A percentile compares a stretch with the other conserved stretches of the same genome.
These are phyloP conservation scores for Mimas tiliae DNA, from an alignment of 2,888 invertebrate species.

Conservation along the genomic window DNA sequence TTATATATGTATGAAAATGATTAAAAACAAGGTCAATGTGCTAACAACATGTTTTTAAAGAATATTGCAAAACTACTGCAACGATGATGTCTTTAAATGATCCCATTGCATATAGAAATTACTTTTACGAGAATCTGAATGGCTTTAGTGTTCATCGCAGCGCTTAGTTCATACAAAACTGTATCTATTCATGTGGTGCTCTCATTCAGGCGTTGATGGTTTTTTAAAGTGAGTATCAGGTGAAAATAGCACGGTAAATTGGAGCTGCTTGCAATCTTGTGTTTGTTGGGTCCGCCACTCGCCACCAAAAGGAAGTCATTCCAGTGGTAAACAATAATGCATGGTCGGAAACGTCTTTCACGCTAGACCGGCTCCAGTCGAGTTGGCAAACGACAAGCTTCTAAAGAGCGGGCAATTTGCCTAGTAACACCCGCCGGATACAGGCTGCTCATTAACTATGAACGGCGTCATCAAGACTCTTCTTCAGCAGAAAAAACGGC, in stretches of 20 bases:
- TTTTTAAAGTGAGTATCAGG: slow-evolving; percentile 48
- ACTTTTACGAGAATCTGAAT: slow-evolving; percentile 1
- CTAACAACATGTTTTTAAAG: not conserved
- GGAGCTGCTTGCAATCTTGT: slow-evolving; percentile 49
- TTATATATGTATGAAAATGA: not conserved
- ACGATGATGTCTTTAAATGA: not conserved
- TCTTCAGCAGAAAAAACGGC: slow-evolving; percentile 78
- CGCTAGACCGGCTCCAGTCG: slow-evolving; percentile 61
- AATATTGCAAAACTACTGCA: not conserved
- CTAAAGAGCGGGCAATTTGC: slow-evolving; percentile 78
- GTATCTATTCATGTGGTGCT: slow-evolving; percentile 53
- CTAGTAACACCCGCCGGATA: slow-evolving; percentile 76
- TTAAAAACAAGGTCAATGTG: not conserved
- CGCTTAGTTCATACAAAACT: slow-evolving; percentile 48
- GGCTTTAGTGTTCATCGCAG: not conserved
- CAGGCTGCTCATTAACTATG: slow-evolving; percentile 83
- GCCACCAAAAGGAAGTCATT: slow-evolving; percentile 75
- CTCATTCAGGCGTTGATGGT: slow-evolving; percentile 53
- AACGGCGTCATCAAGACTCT: slow-evolving; percentile 81
- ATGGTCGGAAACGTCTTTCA: slow-evolving; percentile 76
- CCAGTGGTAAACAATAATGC: slow-evolving; percentile 76
- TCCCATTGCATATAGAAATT: not conserved
- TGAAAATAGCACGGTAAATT: slow-evolving; percentile 53
- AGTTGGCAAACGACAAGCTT: slow-evolving; percentile 70
- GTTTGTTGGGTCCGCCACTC: slow-evolving; percentile 49